Evolutionary conservation across 2,888 invertebrate genomes (phyloP).

Genomic region (Drosophila borealis): DNA sequence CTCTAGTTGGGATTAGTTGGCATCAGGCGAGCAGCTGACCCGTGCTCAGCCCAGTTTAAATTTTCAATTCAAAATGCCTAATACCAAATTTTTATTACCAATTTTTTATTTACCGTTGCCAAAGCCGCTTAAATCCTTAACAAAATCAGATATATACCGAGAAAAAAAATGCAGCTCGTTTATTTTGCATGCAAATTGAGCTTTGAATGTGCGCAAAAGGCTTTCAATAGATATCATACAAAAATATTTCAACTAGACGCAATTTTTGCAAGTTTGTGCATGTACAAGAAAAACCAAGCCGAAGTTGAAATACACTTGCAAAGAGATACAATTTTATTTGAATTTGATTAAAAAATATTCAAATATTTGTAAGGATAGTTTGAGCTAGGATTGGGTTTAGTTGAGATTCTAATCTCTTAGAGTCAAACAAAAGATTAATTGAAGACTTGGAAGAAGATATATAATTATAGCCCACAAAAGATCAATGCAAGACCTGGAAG

Average conservation of each 20-base stretch:
- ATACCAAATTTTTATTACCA: slow-evolving; percentile 2
- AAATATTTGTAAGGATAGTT: no score
- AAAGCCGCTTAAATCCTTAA: slow-evolving; percentile 1
- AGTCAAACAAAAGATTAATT: no score
- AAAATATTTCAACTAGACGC: neutral
- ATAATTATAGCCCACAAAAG: no score
- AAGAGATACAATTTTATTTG: no score
- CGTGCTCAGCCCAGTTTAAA: neutral
- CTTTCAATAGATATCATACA: neutral
- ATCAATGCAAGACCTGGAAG: no score
- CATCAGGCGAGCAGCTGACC: slow-evolving; percentile 56
- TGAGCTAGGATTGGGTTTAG: no score
- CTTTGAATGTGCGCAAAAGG: slow-evolving; percentile 8
- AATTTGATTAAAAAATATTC: no score
- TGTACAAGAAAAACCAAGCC: neutral
- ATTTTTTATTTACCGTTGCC: neutral
- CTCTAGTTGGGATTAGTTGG: slow-evolving; percentile 69
- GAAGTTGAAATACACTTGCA: neutral
- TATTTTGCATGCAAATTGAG: slow-evolving; percentile 20
- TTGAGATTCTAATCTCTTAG: no score
- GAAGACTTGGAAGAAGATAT: no score
- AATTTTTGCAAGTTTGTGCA: neutral
- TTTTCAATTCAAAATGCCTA: slow-evolving; percentile 30
- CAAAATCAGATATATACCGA: neutral
- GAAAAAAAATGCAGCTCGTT: neutral